A percentile compares a stretch with the other conserved stretches of the same genome.
Conservation (phyloP, 2,797 vertebrate species). For the Pseudochirops cupreus region DNA sequence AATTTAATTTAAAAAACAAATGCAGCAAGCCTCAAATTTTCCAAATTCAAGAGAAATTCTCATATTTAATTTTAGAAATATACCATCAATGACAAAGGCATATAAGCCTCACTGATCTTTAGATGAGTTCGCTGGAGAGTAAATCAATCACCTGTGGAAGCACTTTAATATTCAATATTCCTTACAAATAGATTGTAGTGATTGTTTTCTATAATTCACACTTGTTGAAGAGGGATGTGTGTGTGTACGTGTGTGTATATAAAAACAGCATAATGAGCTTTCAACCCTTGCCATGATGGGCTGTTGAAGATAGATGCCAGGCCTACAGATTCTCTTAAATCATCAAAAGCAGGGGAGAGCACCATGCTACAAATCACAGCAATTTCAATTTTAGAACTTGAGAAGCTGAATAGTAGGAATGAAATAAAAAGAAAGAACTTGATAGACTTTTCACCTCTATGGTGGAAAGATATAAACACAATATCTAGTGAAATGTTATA, state of each 20-base stretch:
- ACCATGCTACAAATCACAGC: neutral
- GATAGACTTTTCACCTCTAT: neutral
- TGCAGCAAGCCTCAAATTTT: constrained; percentile 37
- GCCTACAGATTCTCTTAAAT: neutral
- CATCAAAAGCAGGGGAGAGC: neutral
- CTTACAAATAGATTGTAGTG: constrained; percentile 9
- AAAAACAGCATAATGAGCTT: neutral
- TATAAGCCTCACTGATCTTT: constrained; percentile 29
- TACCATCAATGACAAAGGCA: neutral
- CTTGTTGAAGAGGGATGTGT: neutral
- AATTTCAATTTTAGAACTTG: neutral
- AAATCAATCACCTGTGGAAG: neutral
- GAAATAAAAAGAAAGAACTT: neutral
- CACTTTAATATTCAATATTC: constrained; percentile 43
- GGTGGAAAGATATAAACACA: neutral
- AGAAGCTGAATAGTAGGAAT: neutral
- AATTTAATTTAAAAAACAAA: neutral
- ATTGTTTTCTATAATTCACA: neutral
- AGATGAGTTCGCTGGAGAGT: neutral
- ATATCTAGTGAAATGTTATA: neutral
- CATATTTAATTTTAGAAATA: neutral
- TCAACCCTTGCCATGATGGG: neutral
- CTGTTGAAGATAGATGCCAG: constrained; percentile 45
- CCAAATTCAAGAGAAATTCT: constrained; percentile 31
- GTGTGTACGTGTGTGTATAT: neutral